Percentiles rank a stretch among this genome's conserved stretches.
Evolutionary conservation across 1,140 invertebrate genomes (phyloP).

Genomic region (Galendromus occidentalis): DNA sequence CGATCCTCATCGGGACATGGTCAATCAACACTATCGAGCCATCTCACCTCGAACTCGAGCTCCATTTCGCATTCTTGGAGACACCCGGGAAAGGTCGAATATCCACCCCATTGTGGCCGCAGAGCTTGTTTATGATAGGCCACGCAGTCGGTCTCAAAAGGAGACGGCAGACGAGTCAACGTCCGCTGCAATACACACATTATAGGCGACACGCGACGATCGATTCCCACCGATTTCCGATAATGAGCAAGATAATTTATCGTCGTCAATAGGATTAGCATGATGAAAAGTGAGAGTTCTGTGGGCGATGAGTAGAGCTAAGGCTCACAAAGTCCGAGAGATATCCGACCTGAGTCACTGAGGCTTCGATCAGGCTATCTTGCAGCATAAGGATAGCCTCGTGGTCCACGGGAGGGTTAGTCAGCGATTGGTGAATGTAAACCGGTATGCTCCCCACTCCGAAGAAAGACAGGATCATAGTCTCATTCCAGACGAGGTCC

Average conservation of each 20-base stretch:
- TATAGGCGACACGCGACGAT: too few relatives aligned
- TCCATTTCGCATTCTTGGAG: constrained; percentile 1
- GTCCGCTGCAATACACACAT: background rate
- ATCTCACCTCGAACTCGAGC: background rate
- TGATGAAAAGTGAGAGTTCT: background rate
- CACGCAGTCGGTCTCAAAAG: background rate
- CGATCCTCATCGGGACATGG: background rate
- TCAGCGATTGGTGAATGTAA: background rate
- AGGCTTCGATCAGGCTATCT: background rate
- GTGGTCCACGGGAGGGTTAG: background rate
- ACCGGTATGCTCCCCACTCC: background rate
- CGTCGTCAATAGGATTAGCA: background rate
- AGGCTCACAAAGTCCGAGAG: background rate
- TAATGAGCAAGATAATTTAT: too few relatives aligned
- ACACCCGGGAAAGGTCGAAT: background rate
- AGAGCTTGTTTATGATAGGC: background rate
- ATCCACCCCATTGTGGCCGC: background rate
- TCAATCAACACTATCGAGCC: background rate
- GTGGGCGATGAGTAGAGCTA: background rate
- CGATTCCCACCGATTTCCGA: too few relatives aligned
- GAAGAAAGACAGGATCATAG: background rate
- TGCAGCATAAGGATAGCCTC: background rate
- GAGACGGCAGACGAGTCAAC: background rate
- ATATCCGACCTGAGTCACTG: background rate
- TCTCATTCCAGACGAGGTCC: background rate